A percentile compares a stretch with the other conserved stretches of the same genome.
phyloP scores from a whole-genome alignment of 2,797 vertebrate genomes.

The Schizothorax lantsangensis region DNA sequence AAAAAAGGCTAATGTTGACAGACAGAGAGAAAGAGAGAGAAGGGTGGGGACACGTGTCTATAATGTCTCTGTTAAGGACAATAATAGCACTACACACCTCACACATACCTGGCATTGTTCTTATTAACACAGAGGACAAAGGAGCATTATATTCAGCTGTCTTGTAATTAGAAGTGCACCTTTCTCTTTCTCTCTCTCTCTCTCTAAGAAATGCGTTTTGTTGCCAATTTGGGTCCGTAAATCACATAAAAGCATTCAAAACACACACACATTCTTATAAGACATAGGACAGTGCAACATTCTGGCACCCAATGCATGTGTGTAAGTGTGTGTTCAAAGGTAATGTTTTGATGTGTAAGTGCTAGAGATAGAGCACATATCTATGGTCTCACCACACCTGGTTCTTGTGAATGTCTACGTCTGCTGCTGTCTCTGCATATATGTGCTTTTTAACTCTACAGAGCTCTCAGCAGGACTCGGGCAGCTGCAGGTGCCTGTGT shows the following conservation, averaged over 20 bases:
- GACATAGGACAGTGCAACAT: neutral
- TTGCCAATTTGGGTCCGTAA: conserved; percentile 1
- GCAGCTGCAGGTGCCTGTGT: conserved; percentile 16
- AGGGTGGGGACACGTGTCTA: conserved; percentile 3
- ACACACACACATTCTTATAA: neutral
- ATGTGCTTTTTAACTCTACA: conserved; percentile 15
- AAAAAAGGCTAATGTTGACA: conserved; percentile 3
- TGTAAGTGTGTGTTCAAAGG: neutral
- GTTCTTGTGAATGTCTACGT: conserved; percentile 2
- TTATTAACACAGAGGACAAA: conserved; percentile 41
- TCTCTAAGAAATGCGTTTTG: neutral
- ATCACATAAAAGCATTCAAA: conserved; percentile 4
- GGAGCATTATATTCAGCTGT: conserved; percentile 21
- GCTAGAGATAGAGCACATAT: conserved; percentile 16
- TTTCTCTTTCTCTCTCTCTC: neutral
- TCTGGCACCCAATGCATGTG: conserved; percentile 7
- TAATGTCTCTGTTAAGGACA: conserved; percentile 32
- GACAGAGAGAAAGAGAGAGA: neutral
- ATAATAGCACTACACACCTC: conserved; percentile 38
- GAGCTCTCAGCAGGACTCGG: conserved; percentile 12
- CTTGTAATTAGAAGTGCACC: conserved; percentile 3
- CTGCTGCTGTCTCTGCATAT: conserved; percentile 22
- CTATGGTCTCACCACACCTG: conserved; percentile 12
- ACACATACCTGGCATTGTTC: conserved; percentile 39
- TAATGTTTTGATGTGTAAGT: conserved; percentile 10